These are phyloP conservation scores for Threskiornis aethiopicus DNA, from an alignment of 2,797 vertebrate species.

Conservation along the genomic window DNA sequence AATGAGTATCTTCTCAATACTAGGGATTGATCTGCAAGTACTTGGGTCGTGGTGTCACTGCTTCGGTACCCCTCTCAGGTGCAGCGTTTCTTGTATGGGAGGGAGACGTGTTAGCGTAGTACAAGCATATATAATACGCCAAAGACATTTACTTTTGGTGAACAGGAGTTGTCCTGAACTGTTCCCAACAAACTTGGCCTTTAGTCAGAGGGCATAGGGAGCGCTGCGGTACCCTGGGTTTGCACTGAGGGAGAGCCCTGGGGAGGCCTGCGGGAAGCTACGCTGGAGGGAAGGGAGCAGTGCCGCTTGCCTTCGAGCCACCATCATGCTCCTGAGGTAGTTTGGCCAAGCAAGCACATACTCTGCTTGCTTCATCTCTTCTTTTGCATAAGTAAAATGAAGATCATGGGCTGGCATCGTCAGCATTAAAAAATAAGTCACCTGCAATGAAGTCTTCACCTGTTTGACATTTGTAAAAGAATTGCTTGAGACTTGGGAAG, in stretches of 20 bases:
- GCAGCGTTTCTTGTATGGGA: not conserved
- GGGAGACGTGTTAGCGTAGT: accelerated
- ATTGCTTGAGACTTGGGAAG: not conserved
- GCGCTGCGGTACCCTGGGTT: not conserved
- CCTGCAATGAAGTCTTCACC: not conserved
- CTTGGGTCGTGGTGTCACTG: not conserved
- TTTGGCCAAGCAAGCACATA: not conserved
- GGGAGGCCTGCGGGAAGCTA: not conserved
- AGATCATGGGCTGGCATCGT: not conserved
- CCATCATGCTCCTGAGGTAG: accelerated
- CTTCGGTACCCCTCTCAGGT: not conserved
- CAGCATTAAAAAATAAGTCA: not conserved
- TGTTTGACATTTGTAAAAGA: not conserved
- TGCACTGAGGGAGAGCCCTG: not conserved
- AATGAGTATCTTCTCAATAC: not conserved
- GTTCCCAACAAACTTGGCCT: not conserved
- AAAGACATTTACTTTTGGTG: not conserved
- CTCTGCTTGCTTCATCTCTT: not conserved
- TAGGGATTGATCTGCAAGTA: not conserved
- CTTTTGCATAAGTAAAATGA: not conserved
- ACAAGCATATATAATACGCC: not conserved
- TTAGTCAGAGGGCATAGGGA: not conserved
- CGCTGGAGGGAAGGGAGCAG: not conserved
- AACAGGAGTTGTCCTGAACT: not conserved
- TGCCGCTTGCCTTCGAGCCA: not conserved